Evolutionary conservation across 2,113 vertebrate species (phyloP).

Genomic region (Psittacula cyanocephala): DNA sequence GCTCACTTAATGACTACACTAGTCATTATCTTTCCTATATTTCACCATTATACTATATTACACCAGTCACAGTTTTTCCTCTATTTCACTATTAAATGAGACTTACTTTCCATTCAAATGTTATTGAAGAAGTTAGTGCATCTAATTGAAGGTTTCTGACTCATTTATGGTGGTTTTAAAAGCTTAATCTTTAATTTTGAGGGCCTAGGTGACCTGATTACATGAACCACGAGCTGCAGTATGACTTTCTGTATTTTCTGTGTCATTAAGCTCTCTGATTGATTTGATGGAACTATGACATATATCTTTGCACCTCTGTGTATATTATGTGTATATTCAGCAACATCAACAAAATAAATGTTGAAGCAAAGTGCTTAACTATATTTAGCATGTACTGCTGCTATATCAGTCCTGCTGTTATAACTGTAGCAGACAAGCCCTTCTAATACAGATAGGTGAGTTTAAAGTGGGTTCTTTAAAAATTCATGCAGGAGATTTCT

Average conservation of each 20-base stretch:
- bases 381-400: background rate
- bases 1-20: constrained; percentile 20
- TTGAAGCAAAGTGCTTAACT: background rate
- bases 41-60: constrained; percentile 32
- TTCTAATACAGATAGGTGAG: background rate
- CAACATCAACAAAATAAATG: constrained; percentile 3
- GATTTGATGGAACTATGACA: background rate
- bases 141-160: constrained; percentile 46
- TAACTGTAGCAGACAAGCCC: background rate
- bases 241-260: constrained; percentile 3
- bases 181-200: constrained; percentile 50
- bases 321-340: background rate
- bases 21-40: constrained; percentile 50
- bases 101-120: constrained; percentile 46
- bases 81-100: constrained; percentile 51
- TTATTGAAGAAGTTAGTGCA: constrained; percentile 49
- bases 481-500: background rate
- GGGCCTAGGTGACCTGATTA: constrained; percentile 22
- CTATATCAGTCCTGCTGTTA: background rate
- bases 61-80: background rate
- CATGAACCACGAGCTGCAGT: constrained; percentile 7
- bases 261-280: constrained; percentile 40
- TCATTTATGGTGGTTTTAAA: constrained; percentile 46
- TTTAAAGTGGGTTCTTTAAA: background rate
- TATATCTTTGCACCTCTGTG: background rate